A percentile compares a stretch with the other conserved stretches of the same genome.
Conservation (phyloP, 2,797 vertebrate species). For the Serranus cabrilla region DNA sequence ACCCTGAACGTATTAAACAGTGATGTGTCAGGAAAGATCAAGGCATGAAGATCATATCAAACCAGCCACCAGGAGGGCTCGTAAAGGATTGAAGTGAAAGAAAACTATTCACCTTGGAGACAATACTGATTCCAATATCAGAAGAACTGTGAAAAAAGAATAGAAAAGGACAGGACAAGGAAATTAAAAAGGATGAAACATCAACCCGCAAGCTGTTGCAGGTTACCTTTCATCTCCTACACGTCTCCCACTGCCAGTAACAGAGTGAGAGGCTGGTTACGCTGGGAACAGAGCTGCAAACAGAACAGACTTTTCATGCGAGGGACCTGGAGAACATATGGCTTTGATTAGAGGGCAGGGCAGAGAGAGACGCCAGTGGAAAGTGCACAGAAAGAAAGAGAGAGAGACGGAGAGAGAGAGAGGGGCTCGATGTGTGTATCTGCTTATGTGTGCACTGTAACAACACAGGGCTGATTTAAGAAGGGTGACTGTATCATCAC, state of each 20-base stretch:
- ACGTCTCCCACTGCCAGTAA: constrained; percentile 34
- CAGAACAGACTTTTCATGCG: constrained; percentile 78
- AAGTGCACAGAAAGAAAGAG: constrained; percentile 64
- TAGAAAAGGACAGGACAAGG: background rate
- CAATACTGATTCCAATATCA: background rate
- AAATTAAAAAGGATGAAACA: constrained; percentile 10
- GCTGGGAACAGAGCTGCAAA: constrained; percentile 56
- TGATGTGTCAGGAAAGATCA: constrained; percentile 4
- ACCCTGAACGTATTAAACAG: background rate
- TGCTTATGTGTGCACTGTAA: constrained; percentile 25
- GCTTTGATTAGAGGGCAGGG: constrained; percentile 83
- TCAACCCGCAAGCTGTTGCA: constrained; percentile 14
- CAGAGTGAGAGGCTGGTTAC: constrained; percentile 35
- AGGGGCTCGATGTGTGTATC: constrained; percentile 12
- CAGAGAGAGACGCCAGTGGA: constrained; percentile 71
- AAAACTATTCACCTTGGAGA: background rate
- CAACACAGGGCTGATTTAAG: constrained; percentile 61
- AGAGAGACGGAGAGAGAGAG: constrained; percentile 7
- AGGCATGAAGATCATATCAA: constrained; percentile 17
- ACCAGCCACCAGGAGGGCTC: constrained; percentile 25
- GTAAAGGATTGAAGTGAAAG: background rate
- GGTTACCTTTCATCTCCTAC: constrained; percentile 34
- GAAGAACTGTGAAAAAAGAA: background rate
- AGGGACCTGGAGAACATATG: constrained; percentile 81
- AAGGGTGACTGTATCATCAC: constrained; percentile 46